Base-by-base conservation (phyloP, 2,113 vertebrate species). In the Alectura lathami region DNA sequence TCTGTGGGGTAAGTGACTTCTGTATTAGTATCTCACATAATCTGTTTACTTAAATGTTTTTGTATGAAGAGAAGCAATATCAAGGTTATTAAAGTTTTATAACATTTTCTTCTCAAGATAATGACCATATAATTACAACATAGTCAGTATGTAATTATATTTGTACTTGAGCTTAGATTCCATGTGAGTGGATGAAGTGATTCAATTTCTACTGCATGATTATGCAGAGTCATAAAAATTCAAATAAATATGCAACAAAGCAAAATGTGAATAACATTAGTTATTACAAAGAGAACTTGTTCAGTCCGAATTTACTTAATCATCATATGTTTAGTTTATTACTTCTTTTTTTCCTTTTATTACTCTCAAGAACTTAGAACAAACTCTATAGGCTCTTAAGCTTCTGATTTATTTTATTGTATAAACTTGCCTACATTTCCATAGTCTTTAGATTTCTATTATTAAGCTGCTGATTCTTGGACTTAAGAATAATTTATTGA, bases 181-280 rank as follows among this genome's bases (percentile, higher is more conserved):
- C 59, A 17, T 63, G 21, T 67, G 32, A 85, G 83, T 54, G 45
- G 54, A 87, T 81, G n/a, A n/a, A 93, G 36, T 70, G 74, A 86
- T 94, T 89, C 45, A 87, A 76, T 92, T 96, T 96, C 74, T 92
- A 76, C 50, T 83, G 40, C 40, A 36, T 83, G 60, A 83, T 79
- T 91, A 94, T 82, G 32, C 60, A 70, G 64, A 56, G 51, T 67
- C 88, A 94, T 95, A 94, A 93, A 95, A 95, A 88, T 43, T 77
- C 74, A 83, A 84, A 95, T 91, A 95, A 89, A 94, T 89, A 83
- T 14, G 43, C 60, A 82, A 56, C 75, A 73, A 94, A 73, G 34
- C 48, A 83, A 95, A 93, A 95, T 82, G 7, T 76, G 60, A 96
- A 77, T 69, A 91, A 85, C 51, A 5, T 76, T 83, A 93, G 54